Evolutionary conservation across 2,888 invertebrate genomes (phyloP), one percentile per base, ranked within the genome.

Genomic region (Diplolepis rosae): DNA sequence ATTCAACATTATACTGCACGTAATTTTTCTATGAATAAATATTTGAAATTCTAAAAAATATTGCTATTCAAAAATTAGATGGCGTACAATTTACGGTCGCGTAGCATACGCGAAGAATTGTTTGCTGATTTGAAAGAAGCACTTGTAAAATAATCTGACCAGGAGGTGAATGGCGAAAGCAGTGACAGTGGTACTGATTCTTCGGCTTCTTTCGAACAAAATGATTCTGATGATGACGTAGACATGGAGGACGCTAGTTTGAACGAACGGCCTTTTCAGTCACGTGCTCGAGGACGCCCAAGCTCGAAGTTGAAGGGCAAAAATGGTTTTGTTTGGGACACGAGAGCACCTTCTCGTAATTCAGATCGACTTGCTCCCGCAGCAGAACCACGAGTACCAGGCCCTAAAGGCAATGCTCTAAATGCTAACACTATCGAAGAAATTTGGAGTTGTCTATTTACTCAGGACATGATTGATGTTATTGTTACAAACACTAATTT

Each of bases 271-370:
- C 27, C 24, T 28, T 9, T 54, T 24, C 22, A 28, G 24, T 28
- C 54, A 2, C 54, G 54, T 54, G 54, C 54, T 54, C 54, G 54
- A 54, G 54, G 54, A 54, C 54, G 54, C n/a, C 54, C 54, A 6
- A 7, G 11, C 1, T 11, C 54, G 13, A 54, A 54, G 13, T n/a
- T 54, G n/a, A 24, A 28, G n/a, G 54, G 54, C 6, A 54, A 54
- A 28, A 28, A 54, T 54, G 28, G n/a, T n/a, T 54, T 54, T 54
- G 54, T 24, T 1, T 54, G 54, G 54, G 54, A 28, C 7, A 54
- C 54, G 2, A n/a, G 54, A 28, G 9, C 1, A 2, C 27, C 28
- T 54, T 11, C 27, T 1, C 28, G 30, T 0, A 54, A 9, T 4
- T 28, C 54, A 54, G 54, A 54, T 54, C 54, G 54, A 3, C 22